Evolutionary conservation across 2,888 invertebrate genomes (phyloP).

Genomic region (Drosophila neotestacea): DNA sequence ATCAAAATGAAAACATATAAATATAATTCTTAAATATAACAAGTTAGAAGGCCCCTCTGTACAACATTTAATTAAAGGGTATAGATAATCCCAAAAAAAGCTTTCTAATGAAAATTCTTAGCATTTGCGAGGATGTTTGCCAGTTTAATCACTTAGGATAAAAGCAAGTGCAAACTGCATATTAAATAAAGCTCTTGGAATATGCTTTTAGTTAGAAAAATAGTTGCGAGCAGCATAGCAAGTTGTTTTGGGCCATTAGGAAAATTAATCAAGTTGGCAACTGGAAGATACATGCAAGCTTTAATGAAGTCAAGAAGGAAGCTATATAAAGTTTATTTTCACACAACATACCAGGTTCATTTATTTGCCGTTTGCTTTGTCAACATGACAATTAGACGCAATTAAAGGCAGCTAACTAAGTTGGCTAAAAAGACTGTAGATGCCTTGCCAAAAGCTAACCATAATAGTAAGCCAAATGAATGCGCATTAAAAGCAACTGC

Average conservation of each 20-base stretch:
- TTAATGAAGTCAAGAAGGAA: slow-evolving; percentile 5
- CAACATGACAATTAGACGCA: slow-evolving; percentile 70
- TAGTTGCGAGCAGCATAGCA: not conserved
- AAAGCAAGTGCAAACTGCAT: not conserved
- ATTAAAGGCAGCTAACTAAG: slow-evolving; percentile 59
- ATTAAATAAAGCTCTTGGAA: not conserved
- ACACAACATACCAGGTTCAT: no score
- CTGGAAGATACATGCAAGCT: slow-evolving; percentile 15
- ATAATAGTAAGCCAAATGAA: slow-evolving; percentile 33
- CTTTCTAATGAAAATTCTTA: not conserved
- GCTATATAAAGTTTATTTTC: slow-evolving; percentile 6
- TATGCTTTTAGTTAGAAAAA: not conserved
- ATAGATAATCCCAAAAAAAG: not conserved
- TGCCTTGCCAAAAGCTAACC: slow-evolving; percentile 21
- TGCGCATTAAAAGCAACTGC: slow-evolving; percentile 50
- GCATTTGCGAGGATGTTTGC: not conserved
- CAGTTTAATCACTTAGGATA: not conserved
- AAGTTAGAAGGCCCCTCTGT: no score
- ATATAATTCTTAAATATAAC: no score
- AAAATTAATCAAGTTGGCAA: slow-evolving; percentile 25
- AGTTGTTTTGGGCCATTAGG: slow-evolving; percentile 5
- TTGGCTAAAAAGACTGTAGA: slow-evolving; percentile 38
- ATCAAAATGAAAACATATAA: not conserved
- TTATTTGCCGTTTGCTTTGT: slow-evolving; percentile 53
- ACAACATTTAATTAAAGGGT: no score